These are phyloP conservation scores for Cygnus olor DNA, from an alignment of 2,797 vertebrate species.

Conservation along the genomic window DNA sequence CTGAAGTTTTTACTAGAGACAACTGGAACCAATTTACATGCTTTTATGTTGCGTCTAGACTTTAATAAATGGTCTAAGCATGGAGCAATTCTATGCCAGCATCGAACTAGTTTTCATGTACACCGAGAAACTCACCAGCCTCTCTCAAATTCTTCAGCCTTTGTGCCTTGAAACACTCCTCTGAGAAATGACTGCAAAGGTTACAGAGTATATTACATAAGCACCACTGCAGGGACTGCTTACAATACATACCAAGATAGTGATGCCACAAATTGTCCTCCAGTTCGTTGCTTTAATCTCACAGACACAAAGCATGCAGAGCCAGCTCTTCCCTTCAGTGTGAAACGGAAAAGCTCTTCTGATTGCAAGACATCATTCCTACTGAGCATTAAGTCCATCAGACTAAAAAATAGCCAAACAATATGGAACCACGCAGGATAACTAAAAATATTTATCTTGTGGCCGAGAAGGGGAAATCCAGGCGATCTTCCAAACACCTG, in stretches of 20 bases:
- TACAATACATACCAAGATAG: neutral
- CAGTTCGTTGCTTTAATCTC: neutral
- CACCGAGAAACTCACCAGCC: slow-evolving; percentile 59
- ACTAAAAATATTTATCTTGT: neutral
- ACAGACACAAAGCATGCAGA: neutral
- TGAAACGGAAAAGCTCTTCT: neutral
- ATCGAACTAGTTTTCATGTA: slow-evolving; percentile 77
- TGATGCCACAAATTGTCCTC: neutral
- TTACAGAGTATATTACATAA: neutral
- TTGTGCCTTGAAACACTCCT: neutral
- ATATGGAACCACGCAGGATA: neutral
- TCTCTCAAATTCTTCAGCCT: slow-evolving; percentile 32
- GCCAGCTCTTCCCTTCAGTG: neutral
- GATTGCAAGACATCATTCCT: neutral
- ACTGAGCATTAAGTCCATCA: neutral
- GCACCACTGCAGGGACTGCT: neutral
- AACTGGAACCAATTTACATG: slow-evolving; percentile 88
- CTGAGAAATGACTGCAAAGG: slow-evolving; percentile 1
- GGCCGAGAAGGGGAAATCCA: neutral
- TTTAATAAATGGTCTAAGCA: slow-evolving; percentile 94
- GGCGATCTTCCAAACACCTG: neutral
- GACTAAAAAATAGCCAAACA: neutral
- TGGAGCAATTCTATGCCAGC: slow-evolving; percentile 81
- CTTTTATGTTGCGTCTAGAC: slow-evolving; percentile 99
- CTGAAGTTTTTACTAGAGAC: slow-evolving; percentile 83